Base-by-base conservation (phyloP, 1,140 invertebrate species). In the Oncopeltus fasciatus region DNA sequence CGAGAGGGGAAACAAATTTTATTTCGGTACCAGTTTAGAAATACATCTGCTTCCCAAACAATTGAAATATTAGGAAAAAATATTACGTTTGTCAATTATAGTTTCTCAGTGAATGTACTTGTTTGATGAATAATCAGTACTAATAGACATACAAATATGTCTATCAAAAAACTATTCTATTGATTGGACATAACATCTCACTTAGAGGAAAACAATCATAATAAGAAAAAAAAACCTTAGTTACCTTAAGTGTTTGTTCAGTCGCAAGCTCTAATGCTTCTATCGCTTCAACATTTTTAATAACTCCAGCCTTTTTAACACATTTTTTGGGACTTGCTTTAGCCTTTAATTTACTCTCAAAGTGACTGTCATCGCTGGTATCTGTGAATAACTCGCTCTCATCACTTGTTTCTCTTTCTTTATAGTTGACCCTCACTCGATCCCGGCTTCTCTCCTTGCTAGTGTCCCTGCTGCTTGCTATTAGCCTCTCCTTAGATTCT, bases 241-340 rank as follows among this genome's bases (percentile, higher is more conserved):
- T 70, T 73, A 80, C 79, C 70, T 90, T 88, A 3, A 90, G 75
- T 21, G 87, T 88, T 75, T 90, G 86, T 72, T 90, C 87, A 0
- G 84, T 87, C 2, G 84, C 84, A 66, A 84, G 76, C 69, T 83
- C 83, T 2, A 92, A 73, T 0, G 87, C 88, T 70, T 88, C 86
- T 61, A 88, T 81, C 9, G 81, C 83, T 8, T 81, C 79, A 65
- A 76, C 77, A 68, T 77, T 82, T 67, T 77, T 78, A 12, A 74
- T 73, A 70, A 64, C 63, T 29, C 65, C 65, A 63, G 70, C 67
- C 71, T 75, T 71, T 61, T 72, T 69, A 64, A 68, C 56, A 46
- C 53, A 63, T 61, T 69, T 74, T 75, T 77, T 64, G 57, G 57
- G 64, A 71, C 73, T 60, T 72, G 73, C 53, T 68, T 68, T 66